Conservation (phyloP, 1,140 invertebrate species). For the Polyergus mexicanus region DNA sequence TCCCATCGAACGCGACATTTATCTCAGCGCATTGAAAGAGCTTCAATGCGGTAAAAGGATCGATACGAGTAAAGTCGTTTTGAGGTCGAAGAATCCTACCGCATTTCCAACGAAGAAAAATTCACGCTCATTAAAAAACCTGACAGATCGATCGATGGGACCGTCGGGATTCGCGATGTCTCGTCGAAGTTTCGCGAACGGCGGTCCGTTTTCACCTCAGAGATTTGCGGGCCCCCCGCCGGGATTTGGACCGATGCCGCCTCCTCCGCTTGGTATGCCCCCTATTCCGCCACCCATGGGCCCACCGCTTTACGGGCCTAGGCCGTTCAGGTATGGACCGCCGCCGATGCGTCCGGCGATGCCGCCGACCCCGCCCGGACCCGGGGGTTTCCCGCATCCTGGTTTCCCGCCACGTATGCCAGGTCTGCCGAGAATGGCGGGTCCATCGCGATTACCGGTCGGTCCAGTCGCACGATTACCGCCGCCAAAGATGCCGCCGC, state of each 20-base stretch:
- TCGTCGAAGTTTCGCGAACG: slow-evolving; percentile 69
- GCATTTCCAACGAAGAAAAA: background rate
- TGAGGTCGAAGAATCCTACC: background rate
- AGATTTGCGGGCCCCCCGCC: slow-evolving; percentile 68
- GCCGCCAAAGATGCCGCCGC: slow-evolving; percentile 42
- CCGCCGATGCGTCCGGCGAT: slow-evolving; percentile 63
- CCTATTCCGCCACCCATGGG: slow-evolving; percentile 68
- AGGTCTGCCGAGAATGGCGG: slow-evolving; percentile 55
- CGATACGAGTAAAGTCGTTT: slow-evolving; percentile 67
- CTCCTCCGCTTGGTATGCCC: slow-evolving; percentile 61
- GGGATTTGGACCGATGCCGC: slow-evolving; percentile 69
- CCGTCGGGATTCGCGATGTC: slow-evolving; percentile 53
- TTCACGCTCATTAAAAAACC: background rate
- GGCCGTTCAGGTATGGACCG: slow-evolving; percentile 70
- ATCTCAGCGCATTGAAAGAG: slow-evolving; percentile 77
- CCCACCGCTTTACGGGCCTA: slow-evolving; percentile 60
- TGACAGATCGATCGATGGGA: slow-evolving; percentile 47
- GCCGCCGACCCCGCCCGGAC: slow-evolving; percentile 65
- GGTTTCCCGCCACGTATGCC: slow-evolving; percentile 69
- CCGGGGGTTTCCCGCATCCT: slow-evolving; percentile 66
- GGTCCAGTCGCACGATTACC: slow-evolving; percentile 61
- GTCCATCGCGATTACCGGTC: slow-evolving; percentile 65
- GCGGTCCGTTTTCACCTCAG: slow-evolving; percentile 57
- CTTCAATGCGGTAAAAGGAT: slow-evolving; percentile 59
- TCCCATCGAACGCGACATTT: slow-evolving; percentile 87